Evolutionary conservation across 2,113 vertebrate genomes (phyloP).

Genomic region (Synodontis membranacea): DNA sequence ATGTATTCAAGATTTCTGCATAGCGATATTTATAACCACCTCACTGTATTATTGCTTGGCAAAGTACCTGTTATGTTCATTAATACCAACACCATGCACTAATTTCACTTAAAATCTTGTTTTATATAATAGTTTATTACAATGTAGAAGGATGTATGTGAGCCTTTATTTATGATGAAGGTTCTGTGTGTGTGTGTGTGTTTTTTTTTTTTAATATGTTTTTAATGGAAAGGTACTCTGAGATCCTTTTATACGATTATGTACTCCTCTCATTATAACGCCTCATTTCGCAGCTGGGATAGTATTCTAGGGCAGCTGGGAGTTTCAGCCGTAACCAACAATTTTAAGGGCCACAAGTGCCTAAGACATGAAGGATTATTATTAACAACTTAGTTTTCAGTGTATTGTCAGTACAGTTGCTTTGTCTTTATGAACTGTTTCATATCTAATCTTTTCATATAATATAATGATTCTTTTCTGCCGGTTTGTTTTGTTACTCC

Average conservation of each 20-base stretch:
- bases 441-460: slow-evolving; percentile 64
- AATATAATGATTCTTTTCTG: slow-evolving; percentile 52
- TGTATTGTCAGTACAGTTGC: slow-evolving; percentile 70
- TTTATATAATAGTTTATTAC: slow-evolving; percentile 57
- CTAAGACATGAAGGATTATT: slow-evolving; percentile 93
- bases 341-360: slow-evolving; percentile 81
- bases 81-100: slow-evolving; percentile 74
- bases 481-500: slow-evolving; percentile 61
- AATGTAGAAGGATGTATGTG: slow-evolving; percentile 70
- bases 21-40: slow-evolving; percentile 37
- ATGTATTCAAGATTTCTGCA: slow-evolving; percentile 41
- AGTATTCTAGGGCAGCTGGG: slow-evolving; percentile 57
- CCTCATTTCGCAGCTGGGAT: slow-evolving; percentile 53
- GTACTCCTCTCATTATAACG: slow-evolving; percentile 59
- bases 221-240: slow-evolving; percentile 69
- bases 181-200: no score
- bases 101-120: slow-evolving; percentile 69
- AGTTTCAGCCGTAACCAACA: slow-evolving; percentile 61
- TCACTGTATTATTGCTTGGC: slow-evolving; percentile 41
- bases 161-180: slow-evolving; percentile 76
- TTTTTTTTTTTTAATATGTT: slow-evolving; percentile 58
- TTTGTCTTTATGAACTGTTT: slow-evolving; percentile 63
- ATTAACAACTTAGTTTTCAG: slow-evolving; percentile 65
- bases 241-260: slow-evolving; percentile 54
- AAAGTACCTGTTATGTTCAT: slow-evolving; percentile 21